Conservation (phyloP, 2,113 vertebrate genomes). For the Poeciliopsis prolifica region DNA sequence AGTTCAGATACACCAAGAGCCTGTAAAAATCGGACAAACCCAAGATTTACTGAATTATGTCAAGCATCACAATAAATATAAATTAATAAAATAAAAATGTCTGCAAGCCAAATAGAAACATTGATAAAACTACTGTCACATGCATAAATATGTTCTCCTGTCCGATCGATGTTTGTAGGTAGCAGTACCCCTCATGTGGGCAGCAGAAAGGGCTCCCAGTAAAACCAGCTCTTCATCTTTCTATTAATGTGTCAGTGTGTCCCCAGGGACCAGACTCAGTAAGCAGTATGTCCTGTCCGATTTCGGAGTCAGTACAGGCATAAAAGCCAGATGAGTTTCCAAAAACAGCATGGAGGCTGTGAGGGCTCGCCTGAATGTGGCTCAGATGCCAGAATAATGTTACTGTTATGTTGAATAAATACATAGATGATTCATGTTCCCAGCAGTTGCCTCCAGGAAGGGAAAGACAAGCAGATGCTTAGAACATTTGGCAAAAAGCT, state of each 20-base stretch:
- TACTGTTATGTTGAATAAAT: conserved; percentile 68
- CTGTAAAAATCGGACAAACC: neutral
- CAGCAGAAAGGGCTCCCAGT: conserved; percentile 23
- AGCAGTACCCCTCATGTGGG: neutral
- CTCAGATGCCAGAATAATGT: conserved; percentile 63
- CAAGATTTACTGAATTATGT: conserved; percentile 22
- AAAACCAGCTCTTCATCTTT: neutral
- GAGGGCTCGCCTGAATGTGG: conserved; percentile 11
- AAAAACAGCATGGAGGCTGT: conserved; percentile 63
- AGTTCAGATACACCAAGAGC: conserved; percentile 15
- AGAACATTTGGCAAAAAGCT: conserved; percentile 40
- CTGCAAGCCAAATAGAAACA: too few relatives aligned
- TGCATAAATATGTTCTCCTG: neutral
- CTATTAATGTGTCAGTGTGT: conserved; percentile 36
- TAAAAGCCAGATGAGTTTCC: conserved; percentile 67
- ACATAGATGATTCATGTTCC: conserved; percentile 64
- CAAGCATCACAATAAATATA: neutral
- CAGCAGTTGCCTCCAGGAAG: conserved; percentile 56
- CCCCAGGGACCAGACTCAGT: conserved; percentile 23
- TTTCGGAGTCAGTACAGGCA: conserved; percentile 39
- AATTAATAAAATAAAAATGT: too few relatives aligned
- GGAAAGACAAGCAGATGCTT: conserved; percentile 49
- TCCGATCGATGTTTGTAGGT: neutral
- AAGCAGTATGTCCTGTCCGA: conserved; percentile 35
- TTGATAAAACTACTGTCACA: too few relatives aligned